Evolutionary conservation across 1,140 invertebrate genomes (phyloP), one percentile per base, ranked within the genome.

Genomic region (Cotesia chilonis): DNA sequence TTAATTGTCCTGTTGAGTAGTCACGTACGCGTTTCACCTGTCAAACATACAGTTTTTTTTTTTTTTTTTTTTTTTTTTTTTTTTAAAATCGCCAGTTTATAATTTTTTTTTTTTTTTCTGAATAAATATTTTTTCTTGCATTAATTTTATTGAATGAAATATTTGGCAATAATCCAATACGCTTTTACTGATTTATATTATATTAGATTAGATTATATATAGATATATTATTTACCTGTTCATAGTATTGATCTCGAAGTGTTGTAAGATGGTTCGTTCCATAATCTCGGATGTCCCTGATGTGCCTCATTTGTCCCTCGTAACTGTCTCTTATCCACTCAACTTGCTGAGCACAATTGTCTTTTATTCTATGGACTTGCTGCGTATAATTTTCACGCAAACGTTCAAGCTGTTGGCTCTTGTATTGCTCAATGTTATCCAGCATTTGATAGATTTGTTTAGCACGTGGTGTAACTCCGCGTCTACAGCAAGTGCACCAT

Each of bases 271-370:
- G 96, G 79, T 92, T 93, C 4, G 94, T 93, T 4, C 96, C 96
- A 80, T 96, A 97, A 77, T 98, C 95, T 63, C 94, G 88, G 73
- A 98, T 95, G 77, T 96, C 95, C 72, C 92, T 90, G 14, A 98
- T 88, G 84, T 97, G 94, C 78, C 92, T 94, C 28, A 94, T 92
- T 87, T 97, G 95, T 12, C 91, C 90, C 74, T 94, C 92, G 83
- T 98, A 98, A 81, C 94, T 97, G 78, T 93, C 95, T 79, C 95
- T 91, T 71, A 98, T 95, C 91, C 94, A 95, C 80, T 98, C 96
- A 84, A 97, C 92, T 88, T 98, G 96, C 81, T 95, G 94, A 10
- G 92, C 90, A 81, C 95, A 98, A 78, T 98, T 98, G 76, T 98
- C 95, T 79, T 95, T 93, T 73, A 98, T 96, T 76, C 93, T 90